Base-by-base conservation (phyloP, 2,797 vertebrate species). In the Takifugu ocellatus region DNA sequence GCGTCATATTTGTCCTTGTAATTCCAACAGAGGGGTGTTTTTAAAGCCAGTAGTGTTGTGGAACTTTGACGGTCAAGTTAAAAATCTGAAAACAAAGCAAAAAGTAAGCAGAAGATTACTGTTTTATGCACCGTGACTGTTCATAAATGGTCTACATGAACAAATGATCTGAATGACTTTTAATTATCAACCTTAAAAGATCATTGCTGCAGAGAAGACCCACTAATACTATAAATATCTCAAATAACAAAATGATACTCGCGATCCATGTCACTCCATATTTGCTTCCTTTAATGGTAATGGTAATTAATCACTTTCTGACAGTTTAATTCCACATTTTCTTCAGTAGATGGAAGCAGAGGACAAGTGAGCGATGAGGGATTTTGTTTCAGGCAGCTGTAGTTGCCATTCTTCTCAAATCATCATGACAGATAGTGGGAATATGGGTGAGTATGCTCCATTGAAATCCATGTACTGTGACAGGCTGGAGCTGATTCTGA, bases 261-360 rank as follows among this genome's bases (percentile, higher is more conserved):
- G 27, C 27, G 7, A 4, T 5, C 27, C 27, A 29, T 29, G 27
- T 29, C 27, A 5, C 27, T 5, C 27, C 27, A 29, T 29, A 29
- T 29, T 29, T 5, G 7, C 7, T 29, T 29, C 4, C 27, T 7
- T 33, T 33, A 33, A 33, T 10, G 9, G 11, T 33, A 9, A 33
- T 9, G 9, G 10, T 33, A 33, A 11, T 8, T 45, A 1, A n/a
- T 6, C 8, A 21, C 5, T 46, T 46, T 46, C 29, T 74, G 51
- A 46, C 16, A 46, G 8, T 5, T n/a, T 21, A n/a, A 21, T 46
- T 45, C 2, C 4, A 6, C n/a, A 5, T 44, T 51, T 54, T 31
- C 1, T 50, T 69, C 86, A 75, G 70, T 49, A 84, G 84, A 78
- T 75, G 82, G 79, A 2, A 69, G 78, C 75, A 88, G 66, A 69